A percentile compares a stretch with the other conserved stretches of the same genome.
These are phyloP conservation scores for Lucinisca nassula DNA, from an alignment of 2,888 invertebrate genomes.

Conservation along the genomic window DNA sequence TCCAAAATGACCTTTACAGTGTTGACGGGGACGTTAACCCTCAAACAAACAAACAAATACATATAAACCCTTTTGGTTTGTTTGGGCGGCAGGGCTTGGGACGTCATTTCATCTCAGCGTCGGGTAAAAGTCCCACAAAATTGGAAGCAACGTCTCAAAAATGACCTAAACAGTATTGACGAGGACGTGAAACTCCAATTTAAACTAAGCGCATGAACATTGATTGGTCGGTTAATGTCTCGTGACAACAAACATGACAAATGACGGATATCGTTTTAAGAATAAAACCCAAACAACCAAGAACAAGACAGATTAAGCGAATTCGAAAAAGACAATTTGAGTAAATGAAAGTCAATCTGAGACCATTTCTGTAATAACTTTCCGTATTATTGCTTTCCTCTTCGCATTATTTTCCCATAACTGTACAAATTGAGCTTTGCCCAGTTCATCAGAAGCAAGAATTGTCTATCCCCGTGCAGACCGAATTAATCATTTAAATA, in stretches of 20 bases:
- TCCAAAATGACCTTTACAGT: no score
- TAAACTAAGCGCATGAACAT: no score
- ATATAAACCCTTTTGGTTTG: no score
- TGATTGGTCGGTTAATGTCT: not conserved
- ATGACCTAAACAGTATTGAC: no score
- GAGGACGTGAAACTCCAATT: no score
- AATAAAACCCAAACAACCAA: not conserved
- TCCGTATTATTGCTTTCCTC: slow-evolving; percentile 30
- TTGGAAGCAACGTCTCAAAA: no score
- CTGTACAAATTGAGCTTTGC: slow-evolving; percentile 48
- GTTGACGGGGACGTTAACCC: no score
- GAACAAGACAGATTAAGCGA: not conserved
- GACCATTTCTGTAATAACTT: slow-evolving; percentile 11
- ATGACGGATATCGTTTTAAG: not conserved
- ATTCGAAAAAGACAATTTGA: not conserved
- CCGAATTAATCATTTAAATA: slow-evolving; percentile 18
- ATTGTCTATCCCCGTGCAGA: not conserved
- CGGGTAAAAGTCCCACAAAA: no score
- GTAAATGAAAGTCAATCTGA: not conserved
- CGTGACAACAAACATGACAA: not conserved
- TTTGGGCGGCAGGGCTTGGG: no score
- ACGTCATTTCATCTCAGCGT: no score
- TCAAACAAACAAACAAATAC: no score
- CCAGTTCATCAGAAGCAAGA: not conserved
- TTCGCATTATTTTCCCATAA: slow-evolving; percentile 66